Evolutionary conservation across 1,140 invertebrate genomes (phyloP).

Genomic region (Leptinotarsa lineolata): DNA sequence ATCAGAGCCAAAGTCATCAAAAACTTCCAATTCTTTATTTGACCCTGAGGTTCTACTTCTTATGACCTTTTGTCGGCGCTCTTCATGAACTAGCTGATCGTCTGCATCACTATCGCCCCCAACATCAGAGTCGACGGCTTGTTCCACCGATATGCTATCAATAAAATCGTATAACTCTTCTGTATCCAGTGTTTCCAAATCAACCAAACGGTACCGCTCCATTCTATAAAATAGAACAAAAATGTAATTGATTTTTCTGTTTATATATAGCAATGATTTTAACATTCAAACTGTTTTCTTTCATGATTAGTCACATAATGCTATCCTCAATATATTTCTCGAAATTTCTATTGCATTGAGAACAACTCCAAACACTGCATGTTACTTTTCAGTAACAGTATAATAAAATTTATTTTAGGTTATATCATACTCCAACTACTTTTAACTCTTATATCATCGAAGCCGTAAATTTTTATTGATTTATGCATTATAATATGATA

Average conservation of each 20-base stretch:
- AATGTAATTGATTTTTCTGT: neutral
- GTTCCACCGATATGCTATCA: neutral
- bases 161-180: constrained; percentile 3
- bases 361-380: constrained; percentile 2
- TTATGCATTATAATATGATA: no score
- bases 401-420: constrained; percentile 1
- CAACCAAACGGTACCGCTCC: no score
- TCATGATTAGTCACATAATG: neutral
- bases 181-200: neutral
- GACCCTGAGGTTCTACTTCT: neutral
- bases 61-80: neutral
- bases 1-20: constrained; percentile 2
- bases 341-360: neutral
- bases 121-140: neutral
- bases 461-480: neutral
- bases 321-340: neutral
- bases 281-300: constrained; percentile 8
- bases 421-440: neutral
- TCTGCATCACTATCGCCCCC: constrained; percentile 1
- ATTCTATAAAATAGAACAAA: no score
- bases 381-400: neutral
- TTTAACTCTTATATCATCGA: neutral
- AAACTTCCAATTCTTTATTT: neutral
- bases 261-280: neutral
- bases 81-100: neutral